Evolutionary conservation across 2,113 vertebrate species (phyloP).

Genomic region (Osmerus eperlanus): DNA sequence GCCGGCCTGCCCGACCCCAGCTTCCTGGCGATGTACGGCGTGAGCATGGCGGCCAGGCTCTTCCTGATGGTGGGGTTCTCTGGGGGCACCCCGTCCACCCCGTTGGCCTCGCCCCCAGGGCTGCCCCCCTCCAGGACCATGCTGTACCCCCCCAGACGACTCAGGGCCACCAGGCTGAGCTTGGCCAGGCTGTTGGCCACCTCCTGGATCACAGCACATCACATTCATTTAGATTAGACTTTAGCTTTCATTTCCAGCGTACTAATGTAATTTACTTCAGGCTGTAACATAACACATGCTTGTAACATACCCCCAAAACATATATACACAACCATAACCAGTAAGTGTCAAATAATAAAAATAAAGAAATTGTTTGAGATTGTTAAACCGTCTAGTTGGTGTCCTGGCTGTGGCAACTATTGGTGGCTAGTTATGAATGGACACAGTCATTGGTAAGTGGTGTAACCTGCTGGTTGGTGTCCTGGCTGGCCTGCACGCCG

Average conservation of each 20-base stretch:
- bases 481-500: constrained; percentile 91
- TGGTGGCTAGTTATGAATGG: no score
- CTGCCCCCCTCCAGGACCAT: constrained; percentile 31
- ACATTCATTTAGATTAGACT: no score
- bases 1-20: constrained; percentile 76
- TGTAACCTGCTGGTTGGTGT: constrained; percentile 85
- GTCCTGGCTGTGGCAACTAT: no score
- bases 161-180: constrained; percentile 85
- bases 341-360: no score
- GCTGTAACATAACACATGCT: no score
- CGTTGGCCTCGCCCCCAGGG: constrained; percentile 53
- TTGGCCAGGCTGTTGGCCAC: constrained; percentile 94
- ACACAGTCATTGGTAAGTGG: no score
- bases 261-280: no score
- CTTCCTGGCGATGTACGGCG: constrained; percentile 89
- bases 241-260: no score
- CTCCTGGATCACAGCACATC: constrained; percentile 58
- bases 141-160: constrained; percentile 87
- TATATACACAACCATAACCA: no score
- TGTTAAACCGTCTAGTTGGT: no score
- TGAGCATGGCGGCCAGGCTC: constrained; percentile 91
- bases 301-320: no score
- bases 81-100: constrained; percentile 70
- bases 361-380: no score
- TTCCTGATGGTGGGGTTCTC: constrained; percentile 92